Evolutionary conservation across 1,140 invertebrate genomes (phyloP).

Genomic region (Magallana gigas): DNA sequence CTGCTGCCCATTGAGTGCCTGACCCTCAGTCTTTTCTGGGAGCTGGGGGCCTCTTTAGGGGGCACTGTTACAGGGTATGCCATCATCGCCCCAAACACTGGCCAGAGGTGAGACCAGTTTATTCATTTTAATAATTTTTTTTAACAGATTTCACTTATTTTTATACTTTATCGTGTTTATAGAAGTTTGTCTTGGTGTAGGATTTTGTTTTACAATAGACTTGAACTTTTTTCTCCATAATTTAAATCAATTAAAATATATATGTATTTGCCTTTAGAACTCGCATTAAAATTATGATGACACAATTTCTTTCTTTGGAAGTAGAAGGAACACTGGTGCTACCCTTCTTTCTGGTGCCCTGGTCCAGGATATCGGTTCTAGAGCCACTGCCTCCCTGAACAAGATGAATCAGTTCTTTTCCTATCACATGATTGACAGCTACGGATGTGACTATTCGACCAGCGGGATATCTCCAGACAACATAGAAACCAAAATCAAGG

Average conservation of each 20-base stretch:
- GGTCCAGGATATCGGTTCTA: slow-evolving; percentile 70
- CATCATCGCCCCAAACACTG: slow-evolving; percentile 74
- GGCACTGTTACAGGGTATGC: slow-evolving; percentile 78
- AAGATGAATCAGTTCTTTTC: slow-evolving; percentile 74
- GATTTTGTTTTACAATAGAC: too few relatives aligned
- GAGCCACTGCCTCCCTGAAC: slow-evolving; percentile 70
- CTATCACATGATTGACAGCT: slow-evolving; percentile 76
- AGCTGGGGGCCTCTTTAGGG: slow-evolving; percentile 74
- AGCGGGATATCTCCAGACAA: slow-evolving; percentile 73
- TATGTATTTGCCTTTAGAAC: too few relatives aligned
- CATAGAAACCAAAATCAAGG: slow-evolving; percentile 72
- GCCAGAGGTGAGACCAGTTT: slow-evolving; percentile 64
- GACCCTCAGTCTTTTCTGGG: slow-evolving; percentile 74
- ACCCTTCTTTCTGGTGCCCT: slow-evolving; percentile 66
- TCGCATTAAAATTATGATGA: too few relatives aligned
- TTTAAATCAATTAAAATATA: too few relatives aligned
- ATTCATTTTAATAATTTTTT: too few relatives aligned
- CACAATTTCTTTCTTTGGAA: neutral
- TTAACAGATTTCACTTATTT: too few relatives aligned
- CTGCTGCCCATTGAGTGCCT: slow-evolving; percentile 74
- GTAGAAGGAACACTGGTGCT: slow-evolving; percentile 63
- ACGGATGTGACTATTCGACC: slow-evolving; percentile 77
- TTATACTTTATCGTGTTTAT: too few relatives aligned
- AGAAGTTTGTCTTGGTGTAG: too few relatives aligned
- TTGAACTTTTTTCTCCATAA: too few relatives aligned